These are phyloP conservation scores for Drosophila emarginata DNA, from an alignment of 2,888 invertebrate genomes.

Conservation along the genomic window DNA sequence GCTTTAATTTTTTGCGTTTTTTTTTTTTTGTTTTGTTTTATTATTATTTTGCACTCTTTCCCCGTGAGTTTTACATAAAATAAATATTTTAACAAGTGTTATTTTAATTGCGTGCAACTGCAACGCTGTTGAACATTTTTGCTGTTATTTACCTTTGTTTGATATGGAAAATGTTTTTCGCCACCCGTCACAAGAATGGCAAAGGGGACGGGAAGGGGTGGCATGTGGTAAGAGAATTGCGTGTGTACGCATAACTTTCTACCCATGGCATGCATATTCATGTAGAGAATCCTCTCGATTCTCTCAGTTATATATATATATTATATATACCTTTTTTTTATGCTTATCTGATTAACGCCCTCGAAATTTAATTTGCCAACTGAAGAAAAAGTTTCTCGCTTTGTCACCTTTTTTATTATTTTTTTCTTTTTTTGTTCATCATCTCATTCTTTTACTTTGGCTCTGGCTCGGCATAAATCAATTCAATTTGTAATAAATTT, in stretches of 20 bases:
- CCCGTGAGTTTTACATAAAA: slow-evolving; percentile 48
- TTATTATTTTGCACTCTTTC: background rate
- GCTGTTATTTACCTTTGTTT: slow-evolving; percentile 48
- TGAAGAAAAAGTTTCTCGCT: slow-evolving; percentile 62
- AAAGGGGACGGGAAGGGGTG: background rate
- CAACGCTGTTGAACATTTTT: slow-evolving; percentile 40
- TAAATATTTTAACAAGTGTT: slow-evolving; percentile 74
- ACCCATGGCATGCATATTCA: slow-evolving; percentile 18
- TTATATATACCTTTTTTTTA: background rate
- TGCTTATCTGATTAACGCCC: slow-evolving; percentile 65
- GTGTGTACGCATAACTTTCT: slow-evolving; percentile 66
- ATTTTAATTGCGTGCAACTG: slow-evolving; percentile 71
- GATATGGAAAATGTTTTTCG: slow-evolving; percentile 17
- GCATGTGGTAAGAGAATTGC: slow-evolving; percentile 17
- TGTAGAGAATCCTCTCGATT: slow-evolving; percentile 23
- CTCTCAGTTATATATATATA: slow-evolving; percentile 10
- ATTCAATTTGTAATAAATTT: slow-evolving; percentile 77
- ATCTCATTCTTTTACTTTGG: slow-evolving; percentile 1
- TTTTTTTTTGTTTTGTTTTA: slow-evolving; percentile 31
- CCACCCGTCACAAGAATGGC: background rate
- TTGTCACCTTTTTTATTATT: slow-evolving; percentile 62
- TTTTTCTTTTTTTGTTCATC: background rate
- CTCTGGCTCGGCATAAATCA: slow-evolving; percentile 64
- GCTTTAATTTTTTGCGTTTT: slow-evolving; percentile 24
- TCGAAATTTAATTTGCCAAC: slow-evolving; percentile 63